Base-by-base conservation (phyloP, 1,140 invertebrate genomes). In the Piezodorus guildinii region DNA sequence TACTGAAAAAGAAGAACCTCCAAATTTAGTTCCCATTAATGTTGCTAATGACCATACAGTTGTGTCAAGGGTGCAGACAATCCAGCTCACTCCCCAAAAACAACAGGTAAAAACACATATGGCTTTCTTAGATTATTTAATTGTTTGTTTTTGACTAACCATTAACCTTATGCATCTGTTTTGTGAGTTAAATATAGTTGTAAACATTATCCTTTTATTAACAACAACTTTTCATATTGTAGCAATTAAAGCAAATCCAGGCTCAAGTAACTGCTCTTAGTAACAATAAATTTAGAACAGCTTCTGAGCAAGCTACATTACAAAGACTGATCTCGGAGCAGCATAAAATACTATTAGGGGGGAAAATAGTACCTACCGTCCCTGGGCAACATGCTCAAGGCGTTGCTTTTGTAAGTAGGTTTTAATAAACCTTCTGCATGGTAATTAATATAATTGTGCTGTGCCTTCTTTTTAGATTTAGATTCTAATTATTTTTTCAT, bases 51-150 rank as follows among this genome's bases (percentile, higher is more conserved):
- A 62, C 21, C 44, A 62, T 19, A 59, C 60, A n/a, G 63, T 67
- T 51, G 66, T 77, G n/a, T 77, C 79, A 30, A 73, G 78, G 8
- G 77, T 81, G 34, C 79, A 80, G 70, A 80, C 79, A 1, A 82
- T 82, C 54, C 80, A 82, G 66, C 69, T 82, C 39, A 81, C 81
- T 1, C 78, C 80, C 0, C 79, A 81, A 63, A 81, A 82, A 71
- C 80, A 82, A 68, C 78, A 79, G 70, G 74, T 77, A 60, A 63
- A 21, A 16, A 34, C 34, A 60, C 34, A 23, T 23, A 54, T 23
- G 44, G 2, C 0, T 39, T 39, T 39, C 12, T 39, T 10, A 10
- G 1, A 39, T 39, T 39, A 39, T 39, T 5, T 39, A 39, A 10
- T 12, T 39, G 34, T 39, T 39, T 39, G 34, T 39, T 39, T 39